Percentiles rank a stretch among this genome's conserved stretches.
These are phyloP conservation scores for Sisyra nigra DNA, from an alignment of 2,888 invertebrate genomes.

Conservation along the genomic window DNA sequence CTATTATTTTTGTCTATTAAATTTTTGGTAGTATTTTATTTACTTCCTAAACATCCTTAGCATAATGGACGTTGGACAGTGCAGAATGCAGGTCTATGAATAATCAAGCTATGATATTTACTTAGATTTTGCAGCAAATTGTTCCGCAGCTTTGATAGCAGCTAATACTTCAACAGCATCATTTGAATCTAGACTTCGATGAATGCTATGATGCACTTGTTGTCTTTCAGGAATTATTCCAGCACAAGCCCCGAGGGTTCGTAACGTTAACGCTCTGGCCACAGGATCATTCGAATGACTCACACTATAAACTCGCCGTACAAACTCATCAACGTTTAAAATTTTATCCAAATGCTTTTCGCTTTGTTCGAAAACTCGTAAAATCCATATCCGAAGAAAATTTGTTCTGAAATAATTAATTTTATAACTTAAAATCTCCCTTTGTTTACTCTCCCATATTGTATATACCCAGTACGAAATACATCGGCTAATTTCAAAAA, in stretches of 20 bases:
- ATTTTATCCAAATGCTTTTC: slow-evolving; percentile 93
- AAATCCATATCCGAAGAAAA: slow-evolving; percentile 79
- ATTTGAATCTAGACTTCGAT: slow-evolving; percentile 82
- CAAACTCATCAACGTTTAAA: slow-evolving; percentile 86
- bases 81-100: background rate
- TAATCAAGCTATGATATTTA: slow-evolving; percentile 24
- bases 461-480: slow-evolving; percentile 59
- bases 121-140: slow-evolving; percentile 91
- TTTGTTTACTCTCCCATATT: no score
- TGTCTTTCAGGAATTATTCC: slow-evolving; percentile 86
- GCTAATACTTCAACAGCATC: slow-evolving; percentile 93
- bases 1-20: no score
- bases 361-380: slow-evolving; percentile 87
- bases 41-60: no score
- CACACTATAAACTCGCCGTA: slow-evolving; percentile 80
- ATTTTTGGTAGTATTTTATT: no score
- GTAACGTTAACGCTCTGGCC: slow-evolving; percentile 76
- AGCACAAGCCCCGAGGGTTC: slow-evolving; percentile 83
- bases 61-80: no score
- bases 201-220: slow-evolving; percentile 88
- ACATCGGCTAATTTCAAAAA: slow-evolving; percentile 89
- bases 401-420: slow-evolving; percentile 58
- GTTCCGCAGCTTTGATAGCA: slow-evolving; percentile 85
- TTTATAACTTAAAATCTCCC: no score
- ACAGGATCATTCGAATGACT: slow-evolving; percentile 95